A percentile compares a stretch with the other conserved stretches of the same genome.
Conservation (phyloP, 2,888 invertebrate genomes). For the Caenorhabditis wallacei region DNA sequence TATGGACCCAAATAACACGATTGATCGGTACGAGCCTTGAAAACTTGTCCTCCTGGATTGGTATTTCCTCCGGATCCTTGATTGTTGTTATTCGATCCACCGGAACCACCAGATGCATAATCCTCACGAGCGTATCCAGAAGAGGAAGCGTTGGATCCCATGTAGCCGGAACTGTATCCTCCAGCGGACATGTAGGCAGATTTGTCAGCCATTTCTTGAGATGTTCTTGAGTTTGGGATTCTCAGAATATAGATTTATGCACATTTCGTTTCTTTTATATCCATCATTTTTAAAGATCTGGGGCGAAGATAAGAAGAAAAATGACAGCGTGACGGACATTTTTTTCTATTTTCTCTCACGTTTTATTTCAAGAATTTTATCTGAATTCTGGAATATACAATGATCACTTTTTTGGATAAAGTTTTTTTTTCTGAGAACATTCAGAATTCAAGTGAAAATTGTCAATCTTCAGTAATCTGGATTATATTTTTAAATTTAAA, state of each 20-base stretch:
- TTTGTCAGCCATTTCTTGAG: constrained; percentile 57
- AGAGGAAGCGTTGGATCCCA: constrained; percentile 61
- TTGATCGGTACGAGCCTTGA: constrained; percentile 66
- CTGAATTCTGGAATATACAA: too few relatives aligned
- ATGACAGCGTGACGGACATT: constrained; percentile 5
- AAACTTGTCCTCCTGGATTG: constrained; percentile 57
- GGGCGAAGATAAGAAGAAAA: constrained; percentile 34
- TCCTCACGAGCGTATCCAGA: constrained; percentile 61
- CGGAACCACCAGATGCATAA: constrained; percentile 52
- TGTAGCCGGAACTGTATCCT: constrained; percentile 60
- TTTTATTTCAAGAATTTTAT: not conserved
- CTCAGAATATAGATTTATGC: constrained; percentile 13
- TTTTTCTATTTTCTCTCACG: not conserved
- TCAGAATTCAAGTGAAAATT: not conserved
- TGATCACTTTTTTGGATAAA: too few relatives aligned
- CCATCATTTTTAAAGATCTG: constrained; percentile 28
- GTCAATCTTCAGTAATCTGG: constrained; percentile 1
- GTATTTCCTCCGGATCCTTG: constrained; percentile 38
- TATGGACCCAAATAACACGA: constrained; percentile 50
- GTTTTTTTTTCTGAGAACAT: not conserved
- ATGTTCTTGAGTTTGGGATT: constrained; percentile 43
- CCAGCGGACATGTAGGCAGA: constrained; percentile 64
- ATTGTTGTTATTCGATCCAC: constrained; percentile 28
- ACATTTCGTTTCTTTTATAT: constrained; percentile 9
- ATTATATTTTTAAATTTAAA: not conserved